A percentile compares a stretch with the other conserved stretches of the same genome.
Evolutionary conservation across 2,113 vertebrate species (phyloP).

Genomic region (Chionodraco myersi): DNA sequence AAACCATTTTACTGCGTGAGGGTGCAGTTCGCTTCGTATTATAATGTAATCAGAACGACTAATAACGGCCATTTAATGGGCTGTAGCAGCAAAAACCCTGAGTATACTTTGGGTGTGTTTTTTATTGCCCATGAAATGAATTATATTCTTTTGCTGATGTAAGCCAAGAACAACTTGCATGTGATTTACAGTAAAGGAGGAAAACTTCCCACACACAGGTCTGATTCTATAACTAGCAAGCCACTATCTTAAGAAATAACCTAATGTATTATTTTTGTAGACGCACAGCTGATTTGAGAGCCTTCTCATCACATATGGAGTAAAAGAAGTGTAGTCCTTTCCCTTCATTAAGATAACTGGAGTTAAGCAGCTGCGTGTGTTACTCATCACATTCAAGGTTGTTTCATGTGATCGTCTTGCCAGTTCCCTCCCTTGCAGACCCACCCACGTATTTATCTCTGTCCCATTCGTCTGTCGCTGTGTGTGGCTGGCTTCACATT

Average conservation of each 20-base stretch:
- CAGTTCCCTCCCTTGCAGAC: slow-evolving; percentile 15
- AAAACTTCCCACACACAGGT: not conserved
- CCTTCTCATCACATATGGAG: not conserved
- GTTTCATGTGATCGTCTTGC: slow-evolving; percentile 24
- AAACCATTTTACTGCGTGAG: too few relatives aligned
- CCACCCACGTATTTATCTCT: slow-evolving; percentile 32
- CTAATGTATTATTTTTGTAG: not conserved
- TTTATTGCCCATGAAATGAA: too few relatives aligned
- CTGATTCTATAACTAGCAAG: too few relatives aligned
- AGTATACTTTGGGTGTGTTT: too few relatives aligned
- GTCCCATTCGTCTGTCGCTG: slow-evolving; percentile 30
- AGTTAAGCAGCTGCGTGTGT: slow-evolving; percentile 17
- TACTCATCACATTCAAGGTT: slow-evolving; percentile 26
- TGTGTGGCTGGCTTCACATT: slow-evolving; percentile 21
- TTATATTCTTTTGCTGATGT: too few relatives aligned
- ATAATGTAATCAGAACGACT: too few relatives aligned
- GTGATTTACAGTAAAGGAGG: too few relatives aligned
- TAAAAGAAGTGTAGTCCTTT: not conserved
- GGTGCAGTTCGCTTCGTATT: too few relatives aligned
- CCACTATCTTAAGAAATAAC: too few relatives aligned
- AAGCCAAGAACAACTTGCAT: too few relatives aligned
- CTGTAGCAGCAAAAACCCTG: too few relatives aligned
- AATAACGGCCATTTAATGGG: too few relatives aligned
- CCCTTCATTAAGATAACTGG: not conserved
- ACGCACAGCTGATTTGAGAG: not conserved